Conservation (phyloP, 2,113 vertebrate species). For the Manacus vitellinus region DNA sequence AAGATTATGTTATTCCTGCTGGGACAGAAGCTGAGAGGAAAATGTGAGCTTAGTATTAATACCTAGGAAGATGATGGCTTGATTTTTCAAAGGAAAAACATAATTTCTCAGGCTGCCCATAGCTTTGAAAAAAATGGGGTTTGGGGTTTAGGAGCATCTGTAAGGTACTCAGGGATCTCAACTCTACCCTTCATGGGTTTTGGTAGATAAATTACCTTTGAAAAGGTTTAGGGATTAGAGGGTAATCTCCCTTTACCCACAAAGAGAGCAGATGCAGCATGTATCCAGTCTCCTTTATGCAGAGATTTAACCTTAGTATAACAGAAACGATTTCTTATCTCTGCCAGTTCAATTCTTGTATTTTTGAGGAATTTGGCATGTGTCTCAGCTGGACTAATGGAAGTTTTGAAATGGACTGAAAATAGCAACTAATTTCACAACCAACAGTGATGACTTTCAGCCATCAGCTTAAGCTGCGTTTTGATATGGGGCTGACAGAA, state of each 20-base stretch:
- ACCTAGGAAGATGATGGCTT: background rate
- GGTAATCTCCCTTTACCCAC: background rate
- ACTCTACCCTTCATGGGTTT: background rate
- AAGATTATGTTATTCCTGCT: conserved; percentile 11
- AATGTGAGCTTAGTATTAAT: conserved; percentile 25
- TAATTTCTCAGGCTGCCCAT: background rate
- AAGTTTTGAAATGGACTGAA: conserved; percentile 11
- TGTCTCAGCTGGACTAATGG: background rate
- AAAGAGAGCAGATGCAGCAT: background rate
- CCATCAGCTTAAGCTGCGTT: background rate
- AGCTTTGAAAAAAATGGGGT: background rate
- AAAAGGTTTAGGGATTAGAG: background rate
- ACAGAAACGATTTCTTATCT: background rate
- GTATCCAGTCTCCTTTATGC: background rate
- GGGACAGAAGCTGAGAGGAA: conserved; percentile 10
- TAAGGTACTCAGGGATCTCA: background rate
- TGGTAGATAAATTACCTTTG: background rate
- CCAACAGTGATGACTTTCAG: background rate
- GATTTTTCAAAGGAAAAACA: background rate
- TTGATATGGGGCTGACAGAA: background rate
- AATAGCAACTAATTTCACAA: background rate
- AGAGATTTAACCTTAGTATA: background rate
- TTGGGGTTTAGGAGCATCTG: background rate
- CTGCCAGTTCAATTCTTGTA: background rate
- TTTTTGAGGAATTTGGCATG: background rate